A percentile compares a stretch with the other conserved stretches of the same genome.
These are phyloP conservation scores for Crotalus viridis DNA, from an alignment of 2,113 vertebrate genomes.

Conservation along the genomic window DNA sequence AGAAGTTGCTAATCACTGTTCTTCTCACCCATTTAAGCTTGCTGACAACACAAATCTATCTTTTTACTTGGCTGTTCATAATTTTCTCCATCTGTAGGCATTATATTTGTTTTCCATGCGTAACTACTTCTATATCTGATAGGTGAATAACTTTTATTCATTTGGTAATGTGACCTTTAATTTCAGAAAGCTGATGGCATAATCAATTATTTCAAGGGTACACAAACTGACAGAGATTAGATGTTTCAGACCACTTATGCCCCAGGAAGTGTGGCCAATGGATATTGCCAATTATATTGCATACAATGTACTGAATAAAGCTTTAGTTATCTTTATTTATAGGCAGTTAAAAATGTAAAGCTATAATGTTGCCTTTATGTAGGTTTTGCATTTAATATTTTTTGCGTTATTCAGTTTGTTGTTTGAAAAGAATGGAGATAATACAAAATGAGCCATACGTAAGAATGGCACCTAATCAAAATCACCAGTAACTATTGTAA, in stretches of 20 bases:
- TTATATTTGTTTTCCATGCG: not conserved
- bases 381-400: constrained; percentile 41
- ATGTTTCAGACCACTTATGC: not conserved
- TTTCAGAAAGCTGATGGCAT: not conserved
- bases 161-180: not conserved
- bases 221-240: not conserved
- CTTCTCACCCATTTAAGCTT: not conserved
- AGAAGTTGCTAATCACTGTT: not conserved
- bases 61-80: not conserved
- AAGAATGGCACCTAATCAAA: constrained; percentile 40
- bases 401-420: constrained; percentile 36
- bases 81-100: not conserved
- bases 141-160: not conserved
- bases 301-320: constrained; percentile 27
- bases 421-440: constrained; percentile 46
- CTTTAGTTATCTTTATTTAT: constrained; percentile 36
- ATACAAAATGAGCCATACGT: constrained; percentile 36
- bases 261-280: not conserved
- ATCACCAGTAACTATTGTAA: constrained; percentile 44
- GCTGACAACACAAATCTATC: not conserved
- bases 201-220: not conserved
- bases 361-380: constrained; percentile 11
- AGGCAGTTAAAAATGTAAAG: constrained; percentile 12
- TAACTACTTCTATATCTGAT: not conserved
- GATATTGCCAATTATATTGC: constrained; percentile 37